A percentile compares a stretch with the other conserved stretches of the same genome.
These are phyloP conservation scores for Gavia stellata DNA, from an alignment of 2,113 vertebrate species.

Conservation along the genomic window DNA sequence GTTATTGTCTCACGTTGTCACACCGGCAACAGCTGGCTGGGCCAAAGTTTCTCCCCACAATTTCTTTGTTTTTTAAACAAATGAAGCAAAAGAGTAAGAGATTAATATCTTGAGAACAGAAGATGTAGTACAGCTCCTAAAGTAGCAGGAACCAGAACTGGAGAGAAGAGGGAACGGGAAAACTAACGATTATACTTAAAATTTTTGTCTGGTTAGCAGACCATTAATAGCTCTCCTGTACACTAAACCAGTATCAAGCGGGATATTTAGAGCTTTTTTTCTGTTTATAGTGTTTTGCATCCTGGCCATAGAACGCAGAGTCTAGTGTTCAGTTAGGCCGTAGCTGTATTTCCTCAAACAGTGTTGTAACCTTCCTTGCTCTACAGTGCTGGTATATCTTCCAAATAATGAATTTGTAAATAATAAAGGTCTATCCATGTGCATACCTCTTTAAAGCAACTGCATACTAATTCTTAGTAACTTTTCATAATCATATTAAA, in stretches of 20 bases:
- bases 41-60: fast-evolving
- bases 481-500: not conserved
- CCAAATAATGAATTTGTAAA: not conserved
- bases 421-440: not conserved
- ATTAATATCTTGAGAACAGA: not conserved
- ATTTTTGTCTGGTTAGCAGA: not conserved
- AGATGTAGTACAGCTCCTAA: not conserved
- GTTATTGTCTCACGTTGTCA: not conserved
- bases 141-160: not conserved
- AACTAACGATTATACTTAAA: not conserved
- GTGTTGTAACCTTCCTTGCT: not conserved
- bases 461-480: not conserved
- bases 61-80: not conserved
- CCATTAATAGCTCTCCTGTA: not conserved
- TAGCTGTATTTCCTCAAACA: not conserved
- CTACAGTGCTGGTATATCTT: not conserved
- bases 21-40: not conserved
- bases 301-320: not conserved
- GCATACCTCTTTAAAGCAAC: not conserved
- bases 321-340: not conserved
- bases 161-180: not conserved
- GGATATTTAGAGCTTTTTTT: not conserved
- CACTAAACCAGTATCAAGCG: not conserved
- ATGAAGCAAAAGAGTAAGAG: not conserved
- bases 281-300: not conserved